Evolutionary conservation across 1,140 invertebrate genomes (phyloP), one percentile per base, ranked within the genome.

Genomic region (Venustaconcha ellipsiformis): DNA sequence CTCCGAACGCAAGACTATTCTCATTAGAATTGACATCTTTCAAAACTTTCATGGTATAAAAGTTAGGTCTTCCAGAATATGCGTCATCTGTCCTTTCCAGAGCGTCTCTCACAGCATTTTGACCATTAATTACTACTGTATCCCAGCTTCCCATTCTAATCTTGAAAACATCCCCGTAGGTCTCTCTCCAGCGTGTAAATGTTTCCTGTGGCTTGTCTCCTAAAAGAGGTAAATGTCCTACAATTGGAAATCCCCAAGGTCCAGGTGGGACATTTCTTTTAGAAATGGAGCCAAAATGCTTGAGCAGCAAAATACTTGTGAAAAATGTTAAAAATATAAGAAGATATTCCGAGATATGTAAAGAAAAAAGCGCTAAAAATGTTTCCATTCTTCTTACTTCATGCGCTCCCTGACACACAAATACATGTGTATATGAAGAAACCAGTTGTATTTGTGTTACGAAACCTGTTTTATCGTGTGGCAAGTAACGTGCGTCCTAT

Each of bases 171-270:
- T 78, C 64, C 8, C 75, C 75, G 60, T 72, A 78, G 6, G n/a
- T 59, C n/a, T 78, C 20, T 37, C 65, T 48, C 71, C 68, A 56
- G 0, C 30, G 48, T 23, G 48, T 56, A 11, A 80, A 68, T n/a
- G 26, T 71, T 62, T n/a, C 18, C 13, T n/a, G 15, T 6, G 72
- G 76, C 8, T 70, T 26, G 8, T 66, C 60, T 20, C 58, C 65
- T 4, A 78, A 20, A 4, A 75, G 59, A 12, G 65, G 69, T 14
- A 80, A 57, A 70, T 78, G 79, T 66, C 75, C 76, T 12, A 78
- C 2, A 20, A 80, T 15, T 6, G 76, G 75, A 6, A 74, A 69
- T 65, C 75, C 72, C 72, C 63, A 79, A 11, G 78, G 78, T 62
- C 78, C 78, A 0, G 72, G 67, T 18, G 72, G 78, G 15, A 17